Base-by-base conservation (phyloP, 2,888 invertebrate species). In the Limnephilus auricula region DNA sequence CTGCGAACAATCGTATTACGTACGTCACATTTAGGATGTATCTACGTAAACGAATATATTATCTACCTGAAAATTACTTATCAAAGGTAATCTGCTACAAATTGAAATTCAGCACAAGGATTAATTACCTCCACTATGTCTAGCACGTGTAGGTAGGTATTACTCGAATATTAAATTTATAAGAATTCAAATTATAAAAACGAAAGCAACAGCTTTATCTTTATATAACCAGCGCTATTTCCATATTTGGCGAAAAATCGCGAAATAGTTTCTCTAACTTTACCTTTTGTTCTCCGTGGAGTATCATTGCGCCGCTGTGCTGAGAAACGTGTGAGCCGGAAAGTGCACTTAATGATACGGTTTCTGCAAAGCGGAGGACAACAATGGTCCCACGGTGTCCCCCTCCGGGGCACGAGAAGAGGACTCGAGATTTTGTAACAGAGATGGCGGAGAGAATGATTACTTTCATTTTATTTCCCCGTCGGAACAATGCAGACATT, bases 391-490 rank as follows among this genome's bases (percentile, higher is more conserved):
- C 85, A 45, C 85, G 34, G 80, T 13, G 25, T 40, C 30, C 45
- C 45, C 86, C 86, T 50, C 85, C 45, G 13, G 13, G 13, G 30
- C 37, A n/a, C n/a, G 40, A 85, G 85, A 37, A 83, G 83, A 83
- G 37, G 83, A 37, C 10, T 12, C 2, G 80, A 80, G 32, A 83
- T 83, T 34, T 50, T 13, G 86, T 50, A 50, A 86, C 50, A 40
- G 34, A 40, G 87, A 80, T 79, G 34, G n/a, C 45, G n/a, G 31
- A 87, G 90, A 50, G 83, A 88, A 90, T 83, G 89, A 89, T 90
- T 65, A 88, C 82, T 50, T 88, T 85, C 80, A 40, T 82, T 90
- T 88, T 88, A 88, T 88, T 90, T 88, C 83, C 90, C 50, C 30
- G 30, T 32, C 50, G n/a, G 88, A 90, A 90, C 90, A 90, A 90